Evolutionary conservation across 2,797 vertebrate species (phyloP).

Genomic region (Phataginus tetradactyla): DNA sequence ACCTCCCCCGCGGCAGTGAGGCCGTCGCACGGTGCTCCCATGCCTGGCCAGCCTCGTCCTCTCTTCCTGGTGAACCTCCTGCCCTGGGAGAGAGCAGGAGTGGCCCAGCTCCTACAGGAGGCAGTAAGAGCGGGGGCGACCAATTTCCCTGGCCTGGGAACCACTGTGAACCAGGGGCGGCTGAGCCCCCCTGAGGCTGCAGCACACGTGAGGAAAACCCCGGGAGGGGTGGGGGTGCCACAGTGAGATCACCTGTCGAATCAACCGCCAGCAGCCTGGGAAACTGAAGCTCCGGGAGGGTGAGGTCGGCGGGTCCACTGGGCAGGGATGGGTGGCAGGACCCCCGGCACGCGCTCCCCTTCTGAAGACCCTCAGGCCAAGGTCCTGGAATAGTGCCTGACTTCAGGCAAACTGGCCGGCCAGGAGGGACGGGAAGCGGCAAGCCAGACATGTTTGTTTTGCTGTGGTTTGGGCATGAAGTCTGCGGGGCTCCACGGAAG

Average conservation of each 20-base stretch:
- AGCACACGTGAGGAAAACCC: background rate
- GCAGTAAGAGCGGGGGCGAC: background rate
- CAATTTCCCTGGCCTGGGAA: background rate
- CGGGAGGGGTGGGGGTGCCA: background rate
- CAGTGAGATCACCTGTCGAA: background rate
- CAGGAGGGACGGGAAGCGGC: conserved; percentile 39
- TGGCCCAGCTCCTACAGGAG: background rate
- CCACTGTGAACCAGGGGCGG: background rate
- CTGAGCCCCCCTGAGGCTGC: background rate
- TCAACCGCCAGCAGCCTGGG: background rate
- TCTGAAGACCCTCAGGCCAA: background rate
- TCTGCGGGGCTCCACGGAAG: conserved; percentile 48
- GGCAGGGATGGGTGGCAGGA: background rate
- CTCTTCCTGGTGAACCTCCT: background rate
- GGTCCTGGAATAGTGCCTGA: background rate
- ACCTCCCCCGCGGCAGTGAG: too few species aligned
- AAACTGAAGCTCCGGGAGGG: background rate
- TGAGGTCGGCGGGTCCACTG: background rate
- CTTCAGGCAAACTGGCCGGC: conserved; percentile 39
- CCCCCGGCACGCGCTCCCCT: too few species aligned
- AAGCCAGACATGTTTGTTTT: conserved; percentile 74
- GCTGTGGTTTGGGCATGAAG: conserved; percentile 74
- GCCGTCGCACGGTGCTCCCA: background rate
- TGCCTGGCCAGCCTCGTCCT: background rate
- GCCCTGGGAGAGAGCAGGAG: background rate